Base-by-base conservation (phyloP, 2,888 invertebrate genomes). In the Uloborus plumipes region DNA sequence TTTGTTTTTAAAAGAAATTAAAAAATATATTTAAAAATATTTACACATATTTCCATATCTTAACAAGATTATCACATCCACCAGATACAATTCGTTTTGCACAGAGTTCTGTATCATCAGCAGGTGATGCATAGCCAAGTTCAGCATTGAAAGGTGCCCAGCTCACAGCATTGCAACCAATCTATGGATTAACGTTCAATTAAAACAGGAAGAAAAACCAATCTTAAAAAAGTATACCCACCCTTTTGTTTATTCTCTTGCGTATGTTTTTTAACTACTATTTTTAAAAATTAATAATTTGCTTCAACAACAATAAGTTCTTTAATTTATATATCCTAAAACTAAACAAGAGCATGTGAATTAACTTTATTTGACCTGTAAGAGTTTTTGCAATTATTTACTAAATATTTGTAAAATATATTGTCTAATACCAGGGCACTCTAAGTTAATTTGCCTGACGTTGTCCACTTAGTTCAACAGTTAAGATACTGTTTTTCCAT, bases 31-130 rank as follows among this genome's bases (percentile, higher is more conserved):
- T 15, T 7, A 1, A 39, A 39, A 39, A 39, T 18, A 81, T 81
- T 64, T 62, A 85, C 85, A 85, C 85, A 94, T 93, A 91, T 90
- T 92, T 90, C 92, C 93, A 93, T 74, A 93, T 92, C 88, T 99
- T 99, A 18, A 99, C 95, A 86, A 97, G 92, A 90, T 98, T 98
- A 90, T 99, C 99, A 90, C 99, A 99, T 84, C 99, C 99, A 71
- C 98, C 99, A 86, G 97, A 95, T 0, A 97, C 98, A 86, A 99
- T 90, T 86, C 97, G 92, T 87, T 94, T 95, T 20, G 82, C 66
- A 22, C 65, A 58, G n/a, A 47, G 62, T 15, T 47, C 89, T 0
- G 94, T 93, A 22, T 59, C 49, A 20, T 81, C 74, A 11, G 47
- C 55, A 13, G 51, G 16, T 31, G 31, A 39, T 18, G 55, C 74